Evolutionary conservation across 1,140 invertebrate genomes (phyloP).

Genomic region (Drosophila jambulina): DNA sequence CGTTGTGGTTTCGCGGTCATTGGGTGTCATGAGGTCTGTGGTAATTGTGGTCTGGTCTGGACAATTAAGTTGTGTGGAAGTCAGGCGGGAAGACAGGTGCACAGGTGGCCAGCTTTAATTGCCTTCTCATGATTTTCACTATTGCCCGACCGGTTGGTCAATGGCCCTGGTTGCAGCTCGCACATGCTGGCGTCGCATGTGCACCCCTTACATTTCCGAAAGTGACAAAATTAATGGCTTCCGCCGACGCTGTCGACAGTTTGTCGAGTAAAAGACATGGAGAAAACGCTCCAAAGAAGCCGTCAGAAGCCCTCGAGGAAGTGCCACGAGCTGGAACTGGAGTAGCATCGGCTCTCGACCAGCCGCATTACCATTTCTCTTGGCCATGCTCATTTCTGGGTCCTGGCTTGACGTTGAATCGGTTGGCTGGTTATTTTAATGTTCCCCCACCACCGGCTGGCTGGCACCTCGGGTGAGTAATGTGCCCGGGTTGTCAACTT

Average conservation of each 20-base stretch:
- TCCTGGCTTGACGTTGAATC: slow-evolving; percentile 73
- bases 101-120: slow-evolving; percentile 74
- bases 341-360: slow-evolving; percentile 43
- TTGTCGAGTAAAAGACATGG: slow-evolving; percentile 68
- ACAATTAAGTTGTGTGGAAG: slow-evolving; percentile 76
- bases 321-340: slow-evolving; percentile 1
- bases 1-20: slow-evolving; percentile 64
- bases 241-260: slow-evolving; percentile 72
- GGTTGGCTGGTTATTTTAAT: slow-evolving; percentile 82
- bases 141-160: slow-evolving; percentile 50
- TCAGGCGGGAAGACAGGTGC: slow-evolving; percentile 32
- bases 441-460: slow-evolving; percentile 41
- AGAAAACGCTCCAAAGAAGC: slow-evolving; percentile 66
- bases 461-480: slow-evolving; percentile 81
- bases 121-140: slow-evolving; percentile 76
- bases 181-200: slow-evolving; percentile 45
- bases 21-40: slow-evolving; percentile 46
- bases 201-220: slow-evolving; percentile 62
- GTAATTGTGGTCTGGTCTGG: slow-evolving; percentile 65
- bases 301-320: slow-evolving; percentile 33
- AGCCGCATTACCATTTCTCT: slow-evolving; percentile 79
- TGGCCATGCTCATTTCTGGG: slow-evolving; percentile 73
- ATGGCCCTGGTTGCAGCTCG: slow-evolving; percentile 27
- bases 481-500: slow-evolving; percentile 83
- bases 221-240: slow-evolving; percentile 85